Conservation (phyloP, 2,888 invertebrate species). For the Hydraecia micacea region DNA sequence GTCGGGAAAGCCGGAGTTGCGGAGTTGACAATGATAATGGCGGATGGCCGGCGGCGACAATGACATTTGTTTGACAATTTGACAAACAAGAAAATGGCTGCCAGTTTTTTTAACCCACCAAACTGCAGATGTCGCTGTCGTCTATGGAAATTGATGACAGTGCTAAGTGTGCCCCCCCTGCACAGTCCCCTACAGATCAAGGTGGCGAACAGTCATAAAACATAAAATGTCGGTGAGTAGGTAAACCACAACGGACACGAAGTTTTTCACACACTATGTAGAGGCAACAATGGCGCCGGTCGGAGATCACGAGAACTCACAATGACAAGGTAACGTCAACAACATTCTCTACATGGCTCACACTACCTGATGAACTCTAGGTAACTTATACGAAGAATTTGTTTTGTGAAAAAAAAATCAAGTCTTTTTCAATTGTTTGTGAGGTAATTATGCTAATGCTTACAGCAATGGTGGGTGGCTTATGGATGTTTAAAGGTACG, state of each 20-base stretch:
- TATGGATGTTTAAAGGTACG: background rate
- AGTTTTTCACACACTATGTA: background rate
- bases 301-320: constrained; percentile 27
- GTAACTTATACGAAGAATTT: background rate
- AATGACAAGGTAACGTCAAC: constrained; percentile 42
- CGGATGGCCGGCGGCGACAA: too few species aligned
- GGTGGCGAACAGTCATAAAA: constrained; percentile 32
- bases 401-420: background rate
- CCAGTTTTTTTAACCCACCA: too few species aligned
- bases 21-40: too few species aligned
- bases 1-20: too few species aligned
- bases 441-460: background rate
- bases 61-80: too few species aligned
- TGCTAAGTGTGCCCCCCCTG: too few species aligned
- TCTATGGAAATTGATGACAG: too few species aligned
- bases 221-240: constrained; percentile 41
- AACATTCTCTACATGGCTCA: background rate
- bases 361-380: background rate
- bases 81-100: too few species aligned
- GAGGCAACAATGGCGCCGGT: constrained; percentile 24
- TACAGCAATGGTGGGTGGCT: background rate
- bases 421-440: too few species aligned
- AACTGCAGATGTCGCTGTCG: too few species aligned
- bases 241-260: constrained; percentile 42
- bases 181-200: background rate